These are phyloP conservation scores for Gadopsis marmoratus DNA, from an alignment of 2,797 vertebrate genomes.

Conservation along the genomic window DNA sequence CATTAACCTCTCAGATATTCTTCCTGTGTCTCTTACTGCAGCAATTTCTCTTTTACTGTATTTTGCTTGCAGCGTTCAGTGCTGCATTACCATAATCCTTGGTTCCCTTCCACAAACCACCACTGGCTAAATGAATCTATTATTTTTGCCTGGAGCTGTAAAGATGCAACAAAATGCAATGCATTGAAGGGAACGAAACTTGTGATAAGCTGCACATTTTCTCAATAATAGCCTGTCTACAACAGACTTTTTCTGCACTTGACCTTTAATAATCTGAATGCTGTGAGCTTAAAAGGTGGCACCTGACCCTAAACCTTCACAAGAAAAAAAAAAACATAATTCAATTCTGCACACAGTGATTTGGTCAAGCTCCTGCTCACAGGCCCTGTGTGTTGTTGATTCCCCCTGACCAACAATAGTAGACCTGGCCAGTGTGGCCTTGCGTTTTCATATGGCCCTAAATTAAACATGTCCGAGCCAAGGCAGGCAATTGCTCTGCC, in stretches of 20 bases:
- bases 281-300: constrained; percentile 35
- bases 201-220: constrained; percentile 70
- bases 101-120: constrained; percentile 84
- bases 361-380: constrained; percentile 31
- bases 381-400: constrained; percentile 47
- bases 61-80: constrained; percentile 77
- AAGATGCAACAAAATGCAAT: constrained; percentile 85
- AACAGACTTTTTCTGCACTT: constrained; percentile 57
- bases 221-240: constrained; percentile 60
- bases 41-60: constrained; percentile 76
- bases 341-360: constrained; percentile 36
- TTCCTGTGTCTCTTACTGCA: constrained; percentile 72
- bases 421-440: constrained; percentile 71
- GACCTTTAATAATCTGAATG: constrained; percentile 63
- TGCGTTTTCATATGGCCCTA: constrained; percentile 74
- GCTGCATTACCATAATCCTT: constrained; percentile 85
- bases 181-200: constrained; percentile 76
- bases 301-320: constrained; percentile 32
- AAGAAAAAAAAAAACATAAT: constrained; percentile 15
- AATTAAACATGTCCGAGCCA: constrained; percentile 85
- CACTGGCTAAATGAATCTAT: constrained; percentile 87
- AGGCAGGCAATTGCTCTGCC: constrained; percentile 79
- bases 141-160: constrained; percentile 82
- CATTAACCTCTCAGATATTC: constrained; percentile 78
- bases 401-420: constrained; percentile 48